These are phyloP conservation scores for Crepidodera aurea DNA, from an alignment of 2,888 invertebrate species.

Conservation along the genomic window DNA sequence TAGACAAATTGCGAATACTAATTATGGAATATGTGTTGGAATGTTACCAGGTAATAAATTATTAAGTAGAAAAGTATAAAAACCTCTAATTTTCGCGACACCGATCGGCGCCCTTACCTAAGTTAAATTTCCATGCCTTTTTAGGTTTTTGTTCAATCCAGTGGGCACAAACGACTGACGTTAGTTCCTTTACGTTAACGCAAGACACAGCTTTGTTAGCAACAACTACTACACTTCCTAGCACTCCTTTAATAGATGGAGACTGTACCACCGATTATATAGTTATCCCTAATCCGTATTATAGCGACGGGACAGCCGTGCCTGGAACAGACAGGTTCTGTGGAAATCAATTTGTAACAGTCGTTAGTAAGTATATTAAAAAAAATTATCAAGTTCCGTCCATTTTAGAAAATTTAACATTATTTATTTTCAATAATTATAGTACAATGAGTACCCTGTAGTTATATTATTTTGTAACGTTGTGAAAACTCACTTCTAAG, in stretches of 20 bases:
- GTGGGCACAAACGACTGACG: conserved; percentile 66
- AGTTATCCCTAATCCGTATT: conserved; percentile 73
- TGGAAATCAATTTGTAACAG: conserved; percentile 73
- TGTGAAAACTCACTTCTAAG: too few relatives aligned
- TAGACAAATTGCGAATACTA: conserved; percentile 74
- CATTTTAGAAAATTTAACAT: too few relatives aligned
- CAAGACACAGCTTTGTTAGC: conserved; percentile 73
- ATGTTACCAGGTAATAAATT: conserved; percentile 64
- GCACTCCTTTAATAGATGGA: conserved; percentile 66
- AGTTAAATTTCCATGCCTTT: too few relatives aligned
- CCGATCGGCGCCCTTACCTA: too few relatives aligned
- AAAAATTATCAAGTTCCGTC: too few relatives aligned
- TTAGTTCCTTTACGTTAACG: conserved; percentile 75
- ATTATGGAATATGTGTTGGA: conserved; percentile 81
- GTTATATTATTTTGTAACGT: too few relatives aligned
- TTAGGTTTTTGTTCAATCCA: conserved; percentile 77
- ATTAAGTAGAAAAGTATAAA: too few relatives aligned
- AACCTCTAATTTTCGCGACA: too few relatives aligned
- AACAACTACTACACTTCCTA: conserved; percentile 66
- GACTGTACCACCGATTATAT: conserved; percentile 77
- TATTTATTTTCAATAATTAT: too few relatives aligned
- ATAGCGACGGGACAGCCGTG: conserved; percentile 55
- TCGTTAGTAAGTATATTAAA: conserved; percentile 67
- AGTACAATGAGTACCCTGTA: too few relatives aligned
- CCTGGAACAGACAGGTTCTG: conserved; percentile 75